Base-by-base conservation (phyloP, 2,888 invertebrate species). In the Cotesia congregata region DNA sequence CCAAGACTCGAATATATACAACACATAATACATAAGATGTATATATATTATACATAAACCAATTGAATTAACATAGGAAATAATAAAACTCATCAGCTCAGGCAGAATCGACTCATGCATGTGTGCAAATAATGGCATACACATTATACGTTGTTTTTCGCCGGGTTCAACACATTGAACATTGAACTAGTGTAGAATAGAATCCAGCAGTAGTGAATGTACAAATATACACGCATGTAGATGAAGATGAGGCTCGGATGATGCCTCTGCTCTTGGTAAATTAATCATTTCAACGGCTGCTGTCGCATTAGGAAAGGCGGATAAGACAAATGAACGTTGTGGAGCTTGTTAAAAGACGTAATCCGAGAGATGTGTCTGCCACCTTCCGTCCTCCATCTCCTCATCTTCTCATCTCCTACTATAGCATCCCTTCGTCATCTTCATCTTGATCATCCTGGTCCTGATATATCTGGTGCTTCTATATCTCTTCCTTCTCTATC, bases 261-360 rank as follows among this genome's bases (percentile, higher is more conserved):
- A 72, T 72, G 67, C 72, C 38, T 67, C 73, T 75, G 67, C 78
- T 78, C 79, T 72, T 75, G 78, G 80, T 86, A 87, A 89, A 89
- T 89, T 88, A 89, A 89, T 89, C 88, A 89, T 89, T 88, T 88
- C 87, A 88, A 85, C 88, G 86, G 86, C 87, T 86, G 87, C 87
- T 87, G 86, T 88, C 88, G 86, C 85, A 88, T 88, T 88, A 88
- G 87, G 84, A 83, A 86, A 84, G 86, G 86, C 88, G 89, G 88
- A 89, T 89, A 88, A 89, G 88, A 88, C 88, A 89, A 89, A 89
- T 88, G 88, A 88, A 88, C 86, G 88, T 87, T 86, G 87, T 84
- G 87, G 83, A 87, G 89, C 89, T 88, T 88, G 88, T 89, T 89
- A 89, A 50, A 50, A 87, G 85, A 86, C 86, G 87, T 88, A 88